phyloP scores from a whole-genome alignment of 2,888 invertebrate genomes.

The Margaritifera margaritifera region DNA sequence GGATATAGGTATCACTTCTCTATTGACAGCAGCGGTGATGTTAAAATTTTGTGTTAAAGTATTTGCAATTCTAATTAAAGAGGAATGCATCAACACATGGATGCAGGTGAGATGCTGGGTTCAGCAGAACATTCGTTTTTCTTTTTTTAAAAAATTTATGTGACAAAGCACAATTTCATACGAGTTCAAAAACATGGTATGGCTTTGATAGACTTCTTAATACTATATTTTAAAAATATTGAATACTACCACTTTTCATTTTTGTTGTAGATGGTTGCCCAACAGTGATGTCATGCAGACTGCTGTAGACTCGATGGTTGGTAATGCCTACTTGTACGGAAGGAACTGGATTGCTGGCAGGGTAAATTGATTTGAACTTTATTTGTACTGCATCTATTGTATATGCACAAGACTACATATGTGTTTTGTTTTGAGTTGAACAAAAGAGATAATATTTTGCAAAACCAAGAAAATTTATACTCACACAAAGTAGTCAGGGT shows the following conservation, averaged over 20 bases:
- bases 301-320: slow-evolving; percentile 87
- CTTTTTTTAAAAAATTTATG: background rate
- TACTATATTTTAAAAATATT: background rate
- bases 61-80: too few species aligned
- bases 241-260: background rate
- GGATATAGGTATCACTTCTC: too few species aligned
- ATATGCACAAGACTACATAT: background rate
- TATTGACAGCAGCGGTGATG: too few species aligned
- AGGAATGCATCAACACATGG: too few species aligned
- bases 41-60: too few species aligned
- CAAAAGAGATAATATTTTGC: too few species aligned
- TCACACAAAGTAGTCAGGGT: too few species aligned
- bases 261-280: slow-evolving; percentile 79
- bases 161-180: background rate
- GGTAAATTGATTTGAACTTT: slow-evolving; percentile 27
- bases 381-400: too few species aligned
- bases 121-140: too few species aligned
- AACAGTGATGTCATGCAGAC: slow-evolving; percentile 83
- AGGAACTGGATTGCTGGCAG: slow-evolving; percentile 91
- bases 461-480: too few species aligned
- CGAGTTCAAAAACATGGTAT: background rate
- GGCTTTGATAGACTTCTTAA: background rate
- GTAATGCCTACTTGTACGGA: slow-evolving; percentile 94
- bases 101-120: too few species aligned
- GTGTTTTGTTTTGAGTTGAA: background rate